These are phyloP conservation scores for Macroteleia sp. DNA, from an alignment of 2,888 invertebrate genomes.

Conservation along the genomic window DNA sequence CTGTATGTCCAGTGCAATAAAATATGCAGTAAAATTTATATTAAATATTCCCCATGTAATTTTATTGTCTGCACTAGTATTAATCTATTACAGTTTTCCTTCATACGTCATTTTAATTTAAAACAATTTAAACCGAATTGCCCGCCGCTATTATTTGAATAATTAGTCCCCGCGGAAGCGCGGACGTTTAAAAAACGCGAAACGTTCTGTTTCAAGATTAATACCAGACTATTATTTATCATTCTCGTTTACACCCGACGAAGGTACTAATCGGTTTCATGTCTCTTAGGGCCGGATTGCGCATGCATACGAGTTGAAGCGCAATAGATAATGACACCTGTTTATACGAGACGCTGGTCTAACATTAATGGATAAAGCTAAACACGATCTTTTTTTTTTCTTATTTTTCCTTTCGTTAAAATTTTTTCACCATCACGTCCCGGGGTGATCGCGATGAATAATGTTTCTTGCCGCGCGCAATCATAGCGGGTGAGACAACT, in stretches of 20 bases:
- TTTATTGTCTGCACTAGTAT: too few relatives aligned
- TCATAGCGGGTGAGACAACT: slow-evolving; percentile 50
- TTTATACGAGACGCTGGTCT: slow-evolving; percentile 30
- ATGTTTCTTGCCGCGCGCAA: slow-evolving; percentile 52
- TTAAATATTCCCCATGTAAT: too few relatives aligned
- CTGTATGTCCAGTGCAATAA: too few relatives aligned
- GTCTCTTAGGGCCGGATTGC: slow-evolving; percentile 12
- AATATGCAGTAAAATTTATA: too few relatives aligned
- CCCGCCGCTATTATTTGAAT: slow-evolving; percentile 2
- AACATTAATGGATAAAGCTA: slow-evolving; percentile 39
- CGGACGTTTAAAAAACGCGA: neutral
- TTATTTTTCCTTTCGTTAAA: neutral
- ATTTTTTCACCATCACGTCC: slow-evolving; percentile 27
- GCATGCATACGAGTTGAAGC: neutral
- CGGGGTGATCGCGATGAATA: slow-evolving; percentile 53
- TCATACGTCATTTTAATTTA: too few relatives aligned
- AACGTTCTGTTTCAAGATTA: slow-evolving; percentile 22
- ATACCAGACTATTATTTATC: slow-evolving; percentile 45
- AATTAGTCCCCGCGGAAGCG: slow-evolving; percentile 27
- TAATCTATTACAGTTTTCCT: too few relatives aligned
- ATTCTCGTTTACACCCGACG: slow-evolving; percentile 51
- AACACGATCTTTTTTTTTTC: neutral
- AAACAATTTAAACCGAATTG: too few relatives aligned
- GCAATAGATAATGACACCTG: slow-evolving; percentile 54
- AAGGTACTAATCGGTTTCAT: slow-evolving; percentile 50